These are phyloP conservation scores for Falco biarmicus DNA, from an alignment of 2,797 vertebrate genomes.

Conservation along the genomic window DNA sequence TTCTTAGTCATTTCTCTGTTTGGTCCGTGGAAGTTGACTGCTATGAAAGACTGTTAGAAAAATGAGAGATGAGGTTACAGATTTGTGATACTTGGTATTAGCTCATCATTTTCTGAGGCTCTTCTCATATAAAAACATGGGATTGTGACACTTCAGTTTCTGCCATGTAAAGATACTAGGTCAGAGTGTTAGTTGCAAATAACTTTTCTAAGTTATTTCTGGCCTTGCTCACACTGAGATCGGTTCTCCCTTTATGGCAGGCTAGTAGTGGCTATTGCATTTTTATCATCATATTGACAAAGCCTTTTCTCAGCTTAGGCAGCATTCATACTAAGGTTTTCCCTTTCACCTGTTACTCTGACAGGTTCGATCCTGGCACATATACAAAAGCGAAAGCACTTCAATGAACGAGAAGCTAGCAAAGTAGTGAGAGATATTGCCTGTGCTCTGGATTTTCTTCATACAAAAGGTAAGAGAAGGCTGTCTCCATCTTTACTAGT, in stretches of 20 bases:
- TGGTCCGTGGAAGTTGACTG: neutral
- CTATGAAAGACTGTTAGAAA: neutral
- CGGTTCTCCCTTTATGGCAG: neutral
- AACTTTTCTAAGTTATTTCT: neutral
- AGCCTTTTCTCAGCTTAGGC: neutral
- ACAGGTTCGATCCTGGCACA: constrained; percentile 94
- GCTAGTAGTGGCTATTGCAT: neutral
- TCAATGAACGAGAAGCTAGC: constrained; percentile 95
- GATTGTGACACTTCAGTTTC: neutral
- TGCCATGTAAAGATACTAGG: neutral
- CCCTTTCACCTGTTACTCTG: neutral
- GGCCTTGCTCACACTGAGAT: neutral
- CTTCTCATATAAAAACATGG: neutral
- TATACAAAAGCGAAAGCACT: constrained; percentile 93
- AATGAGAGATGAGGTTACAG: neutral
- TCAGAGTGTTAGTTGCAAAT: neutral
- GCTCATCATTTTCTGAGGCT: neutral
- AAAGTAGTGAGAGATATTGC: constrained; percentile 93
- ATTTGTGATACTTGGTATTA: neutral
- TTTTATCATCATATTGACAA: neutral
- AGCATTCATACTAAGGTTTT: neutral
- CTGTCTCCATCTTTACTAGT: neutral
- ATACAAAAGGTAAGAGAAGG: constrained; percentile 89
- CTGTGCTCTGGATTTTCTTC: constrained; percentile 92
- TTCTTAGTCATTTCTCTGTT: neutral